Evolutionary conservation across 92 coral and sea anemone species (phyloP).

Genomic region (Phymanthus crucifer): DNA sequence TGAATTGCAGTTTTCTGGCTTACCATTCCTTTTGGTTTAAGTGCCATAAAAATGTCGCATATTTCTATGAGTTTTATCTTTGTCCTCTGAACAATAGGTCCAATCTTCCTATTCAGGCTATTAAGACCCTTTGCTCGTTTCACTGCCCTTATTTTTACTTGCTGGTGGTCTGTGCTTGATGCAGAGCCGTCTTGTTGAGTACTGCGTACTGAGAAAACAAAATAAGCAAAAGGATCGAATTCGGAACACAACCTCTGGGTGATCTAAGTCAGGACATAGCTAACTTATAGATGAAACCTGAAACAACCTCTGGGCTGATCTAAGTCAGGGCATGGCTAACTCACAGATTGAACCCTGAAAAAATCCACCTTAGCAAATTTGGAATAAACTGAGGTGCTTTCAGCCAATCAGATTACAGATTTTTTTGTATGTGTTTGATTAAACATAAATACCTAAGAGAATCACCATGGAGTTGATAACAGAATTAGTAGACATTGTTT

Average conservation of each 20-base stretch:
- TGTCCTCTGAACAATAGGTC: neutral
- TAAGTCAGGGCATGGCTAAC: too few relatives aligned
- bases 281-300: too few relatives aligned
- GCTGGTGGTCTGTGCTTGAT: neutral
- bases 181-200: neutral
- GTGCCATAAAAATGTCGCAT: neutral
- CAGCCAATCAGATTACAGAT: too few relatives aligned
- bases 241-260: too few relatives aligned
- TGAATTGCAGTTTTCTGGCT: neutral
- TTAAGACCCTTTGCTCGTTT: neutral
- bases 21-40: slow-evolving; percentile 9
- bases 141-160: neutral
- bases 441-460: neutral
- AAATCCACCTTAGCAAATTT: too few relatives aligned
- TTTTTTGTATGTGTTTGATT: too few relatives aligned
- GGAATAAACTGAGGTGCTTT: too few relatives aligned
- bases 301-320: too few relatives aligned
- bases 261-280: too few relatives aligned
- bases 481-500: neutral
- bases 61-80: neutral
- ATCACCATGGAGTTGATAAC: neutral
- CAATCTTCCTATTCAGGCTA: neutral
- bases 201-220: neutral
- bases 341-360: too few relatives aligned
- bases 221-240: too few relatives aligned